Conservation (phyloP, 64 coral and sea anemone species). For the Stichodactyla helianthus region DNA sequence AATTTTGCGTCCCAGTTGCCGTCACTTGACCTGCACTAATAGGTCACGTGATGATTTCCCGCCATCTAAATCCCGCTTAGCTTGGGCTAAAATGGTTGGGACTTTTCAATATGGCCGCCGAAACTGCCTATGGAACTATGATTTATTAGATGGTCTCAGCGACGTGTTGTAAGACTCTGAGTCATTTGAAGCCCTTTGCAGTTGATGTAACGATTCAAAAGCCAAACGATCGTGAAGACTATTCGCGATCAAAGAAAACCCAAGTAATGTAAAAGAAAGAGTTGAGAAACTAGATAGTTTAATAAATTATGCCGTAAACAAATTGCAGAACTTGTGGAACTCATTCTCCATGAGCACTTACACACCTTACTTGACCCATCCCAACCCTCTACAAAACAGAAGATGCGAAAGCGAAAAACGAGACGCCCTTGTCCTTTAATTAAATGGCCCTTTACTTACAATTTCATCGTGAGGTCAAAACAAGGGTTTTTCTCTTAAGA, state of each 20-base stretch:
- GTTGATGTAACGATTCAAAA: slow-evolving; percentile 2
- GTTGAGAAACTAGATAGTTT: slow-evolving; percentile 5
- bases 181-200: not conserved
- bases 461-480: too few species aligned
- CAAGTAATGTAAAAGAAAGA: slow-evolving; percentile 11
- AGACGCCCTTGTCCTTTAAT: too few species aligned
- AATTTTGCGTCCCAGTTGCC: too few species aligned
- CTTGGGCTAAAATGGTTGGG: not conserved
- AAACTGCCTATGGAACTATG: not conserved
- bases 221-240: not conserved
- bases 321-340: too few species aligned
- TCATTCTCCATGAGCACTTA: too few species aligned
- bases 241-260: not conserved
- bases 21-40: too few species aligned
- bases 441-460: too few species aligned
- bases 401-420: too few species aligned
- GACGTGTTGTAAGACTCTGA: not conserved
- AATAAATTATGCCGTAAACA: slow-evolving; percentile 7
- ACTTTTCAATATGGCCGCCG: not conserved
- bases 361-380: too few species aligned
- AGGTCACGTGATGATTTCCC: too few species aligned
- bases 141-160: not conserved
- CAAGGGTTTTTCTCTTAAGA: too few species aligned
- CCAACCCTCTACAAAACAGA: too few species aligned
- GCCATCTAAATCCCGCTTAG: not conserved